Conservation (phyloP, 2,113 vertebrate genomes). For the Chloroceryle aenea region DNA sequence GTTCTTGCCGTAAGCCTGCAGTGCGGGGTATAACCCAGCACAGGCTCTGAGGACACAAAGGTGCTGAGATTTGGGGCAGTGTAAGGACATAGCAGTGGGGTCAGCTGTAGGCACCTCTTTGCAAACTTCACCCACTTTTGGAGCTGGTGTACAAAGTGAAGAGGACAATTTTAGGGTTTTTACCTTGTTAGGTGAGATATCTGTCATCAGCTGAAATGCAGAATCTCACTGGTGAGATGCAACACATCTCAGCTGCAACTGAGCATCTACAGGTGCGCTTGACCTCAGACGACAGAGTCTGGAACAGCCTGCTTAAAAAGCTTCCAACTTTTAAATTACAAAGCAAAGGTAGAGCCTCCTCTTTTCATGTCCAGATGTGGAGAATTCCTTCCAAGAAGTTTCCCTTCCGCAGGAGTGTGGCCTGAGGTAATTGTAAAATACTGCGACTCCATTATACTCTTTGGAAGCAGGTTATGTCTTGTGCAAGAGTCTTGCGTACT, state of each 20-base stretch:
- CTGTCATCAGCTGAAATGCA: not conserved
- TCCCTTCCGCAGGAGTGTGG: rapidly evolving
- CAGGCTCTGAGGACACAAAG: rapidly evolving
- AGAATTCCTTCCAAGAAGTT: not conserved
- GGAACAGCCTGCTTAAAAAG: not conserved
- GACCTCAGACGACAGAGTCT: not conserved
- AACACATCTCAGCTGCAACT: not conserved
- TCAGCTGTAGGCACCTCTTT: not conserved
- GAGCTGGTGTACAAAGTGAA: not conserved
- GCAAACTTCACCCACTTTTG: not conserved
- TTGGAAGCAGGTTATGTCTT: not conserved
- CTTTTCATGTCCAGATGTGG: not conserved
- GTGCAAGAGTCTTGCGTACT: not conserved
- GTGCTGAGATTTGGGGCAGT: not conserved
- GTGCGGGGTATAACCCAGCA: rapidly evolving
- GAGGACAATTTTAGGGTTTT: not conserved
- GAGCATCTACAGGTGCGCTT: not conserved
- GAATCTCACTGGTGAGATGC: not conserved
- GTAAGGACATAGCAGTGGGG: rapidly evolving
- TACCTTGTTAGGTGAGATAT: not conserved
- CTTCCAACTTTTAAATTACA: not conserved
- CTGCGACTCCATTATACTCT: not conserved
- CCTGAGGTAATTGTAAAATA: not conserved
- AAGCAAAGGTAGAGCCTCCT: not conserved
- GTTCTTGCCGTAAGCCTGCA: rapidly evolving